phyloP scores from a whole-genome alignment of 37 sponge, comb jelly and placozoan species.

The Cliona cf. orientalis region DNA sequence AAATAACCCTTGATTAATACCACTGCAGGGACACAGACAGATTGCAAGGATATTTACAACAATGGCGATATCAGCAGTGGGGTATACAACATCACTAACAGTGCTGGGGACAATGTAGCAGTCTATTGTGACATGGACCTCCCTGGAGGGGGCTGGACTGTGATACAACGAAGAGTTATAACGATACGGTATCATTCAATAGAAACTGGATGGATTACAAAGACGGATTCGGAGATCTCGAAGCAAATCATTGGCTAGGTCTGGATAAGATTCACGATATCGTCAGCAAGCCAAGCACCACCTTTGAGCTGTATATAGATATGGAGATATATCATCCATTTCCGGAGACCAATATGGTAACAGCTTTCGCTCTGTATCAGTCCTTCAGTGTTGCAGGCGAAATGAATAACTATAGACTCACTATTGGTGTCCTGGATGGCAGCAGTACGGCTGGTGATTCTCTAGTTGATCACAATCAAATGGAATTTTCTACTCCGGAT shows the following conservation, averaged over 20 bases:
- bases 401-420: slow-evolving; percentile 12
- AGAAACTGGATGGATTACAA: slow-evolving; percentile 25
- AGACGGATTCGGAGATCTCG: slow-evolving; percentile 43
- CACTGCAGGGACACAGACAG: too few species aligned
- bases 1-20: too few species aligned
- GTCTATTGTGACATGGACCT: slow-evolving; percentile 41
- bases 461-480: slow-evolving; percentile 4
- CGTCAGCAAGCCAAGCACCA: too few species aligned
- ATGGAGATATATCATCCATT: too few species aligned
- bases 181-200: slow-evolving; percentile 19
- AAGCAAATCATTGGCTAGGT: slow-evolving; percentile 36
- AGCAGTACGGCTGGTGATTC: neutral
- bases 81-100: neutral
- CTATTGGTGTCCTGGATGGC: slow-evolving; percentile 3
- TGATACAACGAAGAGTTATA: slow-evolving; percentile 18
- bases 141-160: slow-evolving; percentile 38
- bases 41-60: too few species aligned
- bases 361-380: neutral
- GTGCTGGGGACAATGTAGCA: neutral
- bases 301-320: too few species aligned
- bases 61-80: too few species aligned
- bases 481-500: slow-evolving; percentile 22
- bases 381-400: neutral
- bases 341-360: too few species aligned
- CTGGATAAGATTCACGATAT: slow-evolving; percentile 23